Evolutionary conservation across 2,113 vertebrate species (phyloP).

Genomic region (Rafetus swinhoei): DNA sequence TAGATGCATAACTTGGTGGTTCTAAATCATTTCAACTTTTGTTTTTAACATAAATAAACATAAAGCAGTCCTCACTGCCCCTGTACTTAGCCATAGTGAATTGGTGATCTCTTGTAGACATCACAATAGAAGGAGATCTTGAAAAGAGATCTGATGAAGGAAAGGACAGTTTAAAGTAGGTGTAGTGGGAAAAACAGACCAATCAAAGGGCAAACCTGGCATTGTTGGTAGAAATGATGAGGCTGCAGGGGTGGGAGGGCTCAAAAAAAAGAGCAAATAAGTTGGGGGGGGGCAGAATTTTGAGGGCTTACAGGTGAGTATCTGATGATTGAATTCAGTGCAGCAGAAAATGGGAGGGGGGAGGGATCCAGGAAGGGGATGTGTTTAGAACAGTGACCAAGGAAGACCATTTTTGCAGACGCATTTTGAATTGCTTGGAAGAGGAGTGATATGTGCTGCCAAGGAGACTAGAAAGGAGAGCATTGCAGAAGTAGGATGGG

Average conservation of each 20-base stretch:
- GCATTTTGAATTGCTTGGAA: background rate
- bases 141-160: background rate
- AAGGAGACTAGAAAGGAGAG: background rate
- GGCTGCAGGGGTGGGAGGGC: background rate
- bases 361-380: background rate
- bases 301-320: background rate
- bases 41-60: background rate
- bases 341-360: background rate
- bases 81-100: background rate
- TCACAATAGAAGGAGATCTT: background rate
- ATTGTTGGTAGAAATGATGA: background rate
- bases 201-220: background rate
- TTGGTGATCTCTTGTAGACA: background rate
- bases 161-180: background rate
- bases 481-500: background rate
- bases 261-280: background rate
- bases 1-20: accelerated
- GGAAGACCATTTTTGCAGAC: background rate
- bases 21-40: background rate
- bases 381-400: background rate
- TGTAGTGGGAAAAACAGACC: background rate
- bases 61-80: background rate
- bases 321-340: background rate
- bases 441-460: background rate
- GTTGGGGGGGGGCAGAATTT: background rate